A percentile compares a stretch with the other conserved stretches of the same genome.
These are phyloP conservation scores for Scaptomyza parva DNA, from an alignment of 2,888 invertebrate genomes.

Conservation along the genomic window DNA sequence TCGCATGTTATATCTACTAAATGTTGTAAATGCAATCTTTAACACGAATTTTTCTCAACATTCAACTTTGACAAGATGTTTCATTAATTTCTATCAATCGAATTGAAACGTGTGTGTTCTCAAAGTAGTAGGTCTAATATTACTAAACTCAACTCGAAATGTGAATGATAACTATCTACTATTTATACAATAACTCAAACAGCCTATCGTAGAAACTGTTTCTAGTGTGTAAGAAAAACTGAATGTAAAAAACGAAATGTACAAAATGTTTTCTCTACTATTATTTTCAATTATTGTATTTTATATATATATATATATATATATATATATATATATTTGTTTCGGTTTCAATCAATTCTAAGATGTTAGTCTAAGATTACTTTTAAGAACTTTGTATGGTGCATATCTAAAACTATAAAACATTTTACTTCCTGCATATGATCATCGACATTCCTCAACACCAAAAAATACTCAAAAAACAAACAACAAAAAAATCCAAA, in stretches of 20 bases:
- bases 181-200: conserved; percentile 41
- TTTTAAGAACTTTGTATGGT: conserved; percentile 54
- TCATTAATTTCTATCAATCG: conserved; percentile 13
- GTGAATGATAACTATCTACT: conserved; percentile 56
- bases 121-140: conserved; percentile 60
- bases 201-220: conserved; percentile 63
- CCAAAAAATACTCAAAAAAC: conserved; percentile 34
- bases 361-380: conserved; percentile 38
- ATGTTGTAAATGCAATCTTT: conserved; percentile 29
- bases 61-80: conserved; percentile 18
- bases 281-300: conserved; percentile 46
- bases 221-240: conserved; percentile 57
- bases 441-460: conserved; percentile 59
- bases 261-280: conserved; percentile 57
- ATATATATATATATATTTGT: conserved; percentile 12
- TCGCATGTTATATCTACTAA: conserved; percentile 42
- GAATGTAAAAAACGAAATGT: conserved; percentile 61
- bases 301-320: no score
- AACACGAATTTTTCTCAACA: conserved; percentile 23
- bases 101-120: conserved; percentile 71
- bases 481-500: conserved; percentile 29
- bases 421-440: conserved; percentile 75
- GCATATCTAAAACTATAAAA: conserved; percentile 66
- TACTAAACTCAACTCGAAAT: conserved; percentile 37
- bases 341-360: conserved; percentile 25